Evolutionary conservation across 2,113 vertebrate species (phyloP).

Genomic region (Psammodynastes pulverulentus): DNA sequence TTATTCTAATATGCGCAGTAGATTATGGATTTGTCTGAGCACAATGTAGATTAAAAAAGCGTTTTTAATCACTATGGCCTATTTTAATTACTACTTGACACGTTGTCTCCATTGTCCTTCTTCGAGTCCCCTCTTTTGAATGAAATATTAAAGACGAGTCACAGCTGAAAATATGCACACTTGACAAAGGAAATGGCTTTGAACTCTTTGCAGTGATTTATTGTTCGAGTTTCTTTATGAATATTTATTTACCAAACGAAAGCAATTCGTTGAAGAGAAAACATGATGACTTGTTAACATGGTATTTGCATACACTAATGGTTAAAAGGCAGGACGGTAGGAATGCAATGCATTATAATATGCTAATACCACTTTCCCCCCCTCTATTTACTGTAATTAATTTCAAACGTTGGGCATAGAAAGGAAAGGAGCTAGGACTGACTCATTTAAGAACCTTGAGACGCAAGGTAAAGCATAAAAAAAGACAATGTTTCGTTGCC

Average conservation of each 20-base stretch:
- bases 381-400: conserved; percentile 23
- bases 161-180: conserved; percentile 64
- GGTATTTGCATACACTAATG: conserved; percentile 59
- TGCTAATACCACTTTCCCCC: conserved; percentile 23
- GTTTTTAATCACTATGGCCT: conserved; percentile 55
- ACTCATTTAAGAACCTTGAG: conserved; percentile 17
- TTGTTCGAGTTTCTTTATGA: conserved; percentile 66
- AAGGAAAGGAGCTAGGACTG: conserved; percentile 5
- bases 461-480: conserved; percentile 8
- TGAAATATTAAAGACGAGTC: conserved; percentile 60
- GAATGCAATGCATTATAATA: conserved; percentile 35
- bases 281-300: conserved; percentile 60
- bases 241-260: conserved; percentile 67
- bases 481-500: conserved; percentile 4
- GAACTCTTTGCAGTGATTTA: conserved; percentile 66
- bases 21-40: conserved; percentile 47
- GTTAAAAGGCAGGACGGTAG: conserved; percentile 29
- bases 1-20: conserved; percentile 42
- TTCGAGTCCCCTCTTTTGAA: conserved; percentile 58
- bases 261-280: conserved; percentile 66
- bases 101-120: conserved; percentile 66
- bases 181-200: conserved; percentile 61
- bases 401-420: conserved; percentile 7
- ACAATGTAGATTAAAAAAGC: conserved; percentile 37
- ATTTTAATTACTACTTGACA: conserved; percentile 66